A percentile compares a stretch with the other conserved stretches of the same genome.
These are phyloP conservation scores for Sitophilus oryzae DNA, from an alignment of 1,140 invertebrate genomes.

Conservation along the genomic window DNA sequence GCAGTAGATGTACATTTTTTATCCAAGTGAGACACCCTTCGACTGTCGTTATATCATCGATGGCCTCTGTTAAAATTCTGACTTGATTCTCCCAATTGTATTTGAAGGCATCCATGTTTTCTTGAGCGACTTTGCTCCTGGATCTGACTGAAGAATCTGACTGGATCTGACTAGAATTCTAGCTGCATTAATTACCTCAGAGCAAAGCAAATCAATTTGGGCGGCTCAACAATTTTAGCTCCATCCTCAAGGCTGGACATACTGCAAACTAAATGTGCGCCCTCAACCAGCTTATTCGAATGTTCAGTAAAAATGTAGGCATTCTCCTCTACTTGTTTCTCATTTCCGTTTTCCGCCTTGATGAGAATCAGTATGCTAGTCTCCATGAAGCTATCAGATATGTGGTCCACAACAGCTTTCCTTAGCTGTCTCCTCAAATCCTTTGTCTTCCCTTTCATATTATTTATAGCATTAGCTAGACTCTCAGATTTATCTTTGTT, in stretches of 20 bases:
- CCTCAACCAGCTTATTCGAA: constrained; percentile 95
- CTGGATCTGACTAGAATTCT: constrained; percentile 85
- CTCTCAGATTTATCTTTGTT: constrained; percentile 85
- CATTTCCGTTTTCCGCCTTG: constrained; percentile 91
- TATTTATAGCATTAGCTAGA: constrained; percentile 88
- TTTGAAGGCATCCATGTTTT: constrained; percentile 95
- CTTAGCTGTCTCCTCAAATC: constrained; percentile 88
- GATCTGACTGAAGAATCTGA: too few species aligned
- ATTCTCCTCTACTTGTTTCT: constrained; percentile 86
- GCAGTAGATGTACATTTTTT: too few species aligned
- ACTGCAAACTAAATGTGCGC: constrained; percentile 94
- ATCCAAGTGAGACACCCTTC: too few species aligned
- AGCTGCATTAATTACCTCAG: constrained; percentile 97
- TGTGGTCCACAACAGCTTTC: constrained; percentile 98
- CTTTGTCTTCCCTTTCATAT: constrained; percentile 93
- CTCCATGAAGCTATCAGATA: constrained; percentile 97
- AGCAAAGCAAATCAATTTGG: constrained; percentile 92
- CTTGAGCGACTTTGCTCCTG: constrained; percentile 88
- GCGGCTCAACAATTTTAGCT: constrained; percentile 96
- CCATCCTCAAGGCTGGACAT: constrained; percentile 99
- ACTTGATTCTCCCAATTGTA: constrained; percentile 94
- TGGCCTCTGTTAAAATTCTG: constrained; percentile 86
- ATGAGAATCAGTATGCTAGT: constrained; percentile 92
- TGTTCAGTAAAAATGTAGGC: constrained; percentile 89
- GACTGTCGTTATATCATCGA: constrained; percentile 99